Evolutionary conservation across 1,140 invertebrate species (phyloP), one percentile per base, ranked within the genome.

Genomic region (Limonius californicus): DNA sequence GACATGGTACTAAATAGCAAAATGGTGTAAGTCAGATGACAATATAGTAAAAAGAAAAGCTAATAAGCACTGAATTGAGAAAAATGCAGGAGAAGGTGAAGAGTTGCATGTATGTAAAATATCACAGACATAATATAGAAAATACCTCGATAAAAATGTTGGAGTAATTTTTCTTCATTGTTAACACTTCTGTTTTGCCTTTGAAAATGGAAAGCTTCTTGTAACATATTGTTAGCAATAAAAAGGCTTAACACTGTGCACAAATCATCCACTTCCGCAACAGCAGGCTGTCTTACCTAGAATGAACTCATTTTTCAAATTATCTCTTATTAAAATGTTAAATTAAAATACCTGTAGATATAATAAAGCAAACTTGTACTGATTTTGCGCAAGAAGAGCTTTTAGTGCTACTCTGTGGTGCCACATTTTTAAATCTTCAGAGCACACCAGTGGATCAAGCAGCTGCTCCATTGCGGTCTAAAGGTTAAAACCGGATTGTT

Each of bases 381-480:
- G 72, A 27, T 72, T 62, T 55, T 76, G 69, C n/a, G 71, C 7
- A 0, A 73, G 59, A n/a, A 77, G 55, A 8, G 72, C 64, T 39
- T 69, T 68, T 54, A 77, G 67, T 7, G 70, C 68, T 1, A 70
- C 61, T 20, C 65, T 65, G 60, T 77, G 74, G 3, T 76, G 74
- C 70, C 72, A 75, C 4, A 65, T 39, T 50, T 70, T 68, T 11
- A 77, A 57, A 58, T 77, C 75, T 39, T 68, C 61, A 27, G 57
- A 12, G 8, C 35, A 50, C 9, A 75, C 67, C 2, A 70, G 66
- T 8, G 74, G 69, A 57, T 74, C 72, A 27, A 74, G 59, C 0
- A 86, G 73, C 61, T 82, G 81, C 56, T 81, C 76, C 0, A 85
- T 66, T 0, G 82, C 47, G 18, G 30, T 62, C 59, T 61, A 23